A percentile compares a stretch with the other conserved stretches of the same genome.
These are phyloP conservation scores for Caenorhabditis briggsae DNA, from an alignment of 1,140 invertebrate species.

Conservation along the genomic window DNA sequence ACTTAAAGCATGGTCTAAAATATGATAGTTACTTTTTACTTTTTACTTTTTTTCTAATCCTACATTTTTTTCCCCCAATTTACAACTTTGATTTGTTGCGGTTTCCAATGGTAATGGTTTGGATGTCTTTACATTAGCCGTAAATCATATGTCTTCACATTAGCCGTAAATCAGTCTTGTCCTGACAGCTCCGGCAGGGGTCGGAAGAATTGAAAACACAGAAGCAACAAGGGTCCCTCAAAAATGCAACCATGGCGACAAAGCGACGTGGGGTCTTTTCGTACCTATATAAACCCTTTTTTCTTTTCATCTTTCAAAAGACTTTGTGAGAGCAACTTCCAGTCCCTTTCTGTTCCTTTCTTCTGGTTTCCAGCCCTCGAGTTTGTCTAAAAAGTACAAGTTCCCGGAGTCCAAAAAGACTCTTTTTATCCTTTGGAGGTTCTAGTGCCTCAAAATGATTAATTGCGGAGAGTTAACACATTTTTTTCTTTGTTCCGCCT, in stretches of 20 bases:
- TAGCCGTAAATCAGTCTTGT: too few relatives aligned
- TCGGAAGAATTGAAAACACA: not conserved
- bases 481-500: not conserved
- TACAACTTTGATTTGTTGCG: too few relatives aligned
- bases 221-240: not conserved
- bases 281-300: not conserved
- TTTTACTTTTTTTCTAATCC: too few relatives aligned
- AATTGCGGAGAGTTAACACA: not conserved
- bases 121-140: too few relatives aligned
- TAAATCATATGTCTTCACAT: too few relatives aligned
- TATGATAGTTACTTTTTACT: too few relatives aligned
- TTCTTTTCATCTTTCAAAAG: not conserved
- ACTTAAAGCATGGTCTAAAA: too few relatives aligned
- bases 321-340: not conserved
- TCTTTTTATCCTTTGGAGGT: not conserved
- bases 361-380: not conserved
- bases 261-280: not conserved
- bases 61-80: too few relatives aligned
- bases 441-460: not conserved
- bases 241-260: not conserved
- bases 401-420: not conserved
- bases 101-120: too few relatives aligned
- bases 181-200: too few relatives aligned
- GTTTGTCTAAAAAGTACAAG: not conserved
- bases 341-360: not conserved